phyloP scores from a whole-genome alignment of 2,113 vertebrate genomes.

The Lates calcarifer region DNA sequence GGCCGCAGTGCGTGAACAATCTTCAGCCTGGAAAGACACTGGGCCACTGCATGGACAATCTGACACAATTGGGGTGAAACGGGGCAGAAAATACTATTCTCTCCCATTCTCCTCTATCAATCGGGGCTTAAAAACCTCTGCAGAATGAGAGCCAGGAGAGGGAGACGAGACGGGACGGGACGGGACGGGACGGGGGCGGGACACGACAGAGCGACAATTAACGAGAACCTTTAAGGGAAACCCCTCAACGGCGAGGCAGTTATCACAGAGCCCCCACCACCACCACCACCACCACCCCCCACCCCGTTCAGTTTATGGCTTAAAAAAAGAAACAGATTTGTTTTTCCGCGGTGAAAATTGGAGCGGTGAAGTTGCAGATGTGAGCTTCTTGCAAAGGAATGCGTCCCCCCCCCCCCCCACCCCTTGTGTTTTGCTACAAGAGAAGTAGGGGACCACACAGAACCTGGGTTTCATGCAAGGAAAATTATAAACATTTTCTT shows the following conservation, averaged over 20 bases:
- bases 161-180: slow-evolving; percentile 13
- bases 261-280: slow-evolving; percentile 48
- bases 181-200: slow-evolving; percentile 7
- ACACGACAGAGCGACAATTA: slow-evolving; percentile 65
- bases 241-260: slow-evolving; percentile 35
- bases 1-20: slow-evolving; percentile 84
- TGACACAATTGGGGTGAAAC: slow-evolving; percentile 87
- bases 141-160: slow-evolving; percentile 63
- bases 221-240: slow-evolving; percentile 51
- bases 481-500: slow-evolving; percentile 74
- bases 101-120: slow-evolving; percentile 78
- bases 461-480: slow-evolving; percentile 55
- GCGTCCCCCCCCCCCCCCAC: slow-evolving; percentile 27
- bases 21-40: slow-evolving; percentile 74
- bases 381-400: slow-evolving; percentile 76
- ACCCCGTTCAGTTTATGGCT: slow-evolving; percentile 28
- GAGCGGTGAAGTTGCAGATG: slow-evolving; percentile 74
- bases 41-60: slow-evolving; percentile 80
- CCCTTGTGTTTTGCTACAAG: slow-evolving; percentile 57
- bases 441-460: slow-evolving; percentile 79
- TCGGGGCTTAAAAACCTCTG: slow-evolving; percentile 72
- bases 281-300: too few relatives aligned
- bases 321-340: slow-evolving; percentile 71
- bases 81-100: slow-evolving; percentile 89
- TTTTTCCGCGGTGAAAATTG: slow-evolving; percentile 61